phyloP scores from a whole-genome alignment of 2,888 invertebrate species.

The Drosophila lacicola region DNA sequence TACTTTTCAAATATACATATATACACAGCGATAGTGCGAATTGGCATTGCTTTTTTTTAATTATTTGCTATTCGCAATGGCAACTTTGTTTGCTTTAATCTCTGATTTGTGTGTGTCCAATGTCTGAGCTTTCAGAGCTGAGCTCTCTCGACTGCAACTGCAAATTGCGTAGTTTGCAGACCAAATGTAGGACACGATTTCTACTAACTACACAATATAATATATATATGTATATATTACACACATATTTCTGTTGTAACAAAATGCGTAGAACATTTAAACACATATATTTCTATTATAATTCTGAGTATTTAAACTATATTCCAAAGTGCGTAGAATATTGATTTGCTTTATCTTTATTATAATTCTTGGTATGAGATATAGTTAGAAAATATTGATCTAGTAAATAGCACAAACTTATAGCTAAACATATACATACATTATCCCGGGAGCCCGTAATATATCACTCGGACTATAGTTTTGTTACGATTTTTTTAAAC shows the following conservation, averaged over 20 bases:
- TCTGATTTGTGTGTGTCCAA: constrained; percentile 30
- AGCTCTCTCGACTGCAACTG: constrained; percentile 24
- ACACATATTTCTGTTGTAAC: too few species aligned
- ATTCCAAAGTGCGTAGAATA: too few species aligned
- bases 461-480: too few species aligned
- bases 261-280: background rate
- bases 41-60: constrained; percentile 48
- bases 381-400: too few species aligned
- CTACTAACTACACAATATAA: constrained; percentile 5
- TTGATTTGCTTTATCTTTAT: too few species aligned
- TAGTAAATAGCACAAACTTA: too few species aligned
- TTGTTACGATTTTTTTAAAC: too few species aligned
- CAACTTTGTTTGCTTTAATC: constrained; percentile 60
- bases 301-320: background rate
- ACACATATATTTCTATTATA: background rate
- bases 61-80: constrained; percentile 31
- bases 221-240: background rate
- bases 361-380: too few species aligned
- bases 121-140: constrained; percentile 3
- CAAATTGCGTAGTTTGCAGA: constrained; percentile 54
- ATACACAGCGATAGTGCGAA: constrained; percentile 44
- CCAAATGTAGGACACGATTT: constrained; percentile 35
- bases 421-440: too few species aligned
- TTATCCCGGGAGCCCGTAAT: too few species aligned
- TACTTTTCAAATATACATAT: constrained; percentile 29